These are phyloP conservation scores for Rhodeus uyekii DNA, from an alignment of 2,797 vertebrate species.

Conservation along the genomic window DNA sequence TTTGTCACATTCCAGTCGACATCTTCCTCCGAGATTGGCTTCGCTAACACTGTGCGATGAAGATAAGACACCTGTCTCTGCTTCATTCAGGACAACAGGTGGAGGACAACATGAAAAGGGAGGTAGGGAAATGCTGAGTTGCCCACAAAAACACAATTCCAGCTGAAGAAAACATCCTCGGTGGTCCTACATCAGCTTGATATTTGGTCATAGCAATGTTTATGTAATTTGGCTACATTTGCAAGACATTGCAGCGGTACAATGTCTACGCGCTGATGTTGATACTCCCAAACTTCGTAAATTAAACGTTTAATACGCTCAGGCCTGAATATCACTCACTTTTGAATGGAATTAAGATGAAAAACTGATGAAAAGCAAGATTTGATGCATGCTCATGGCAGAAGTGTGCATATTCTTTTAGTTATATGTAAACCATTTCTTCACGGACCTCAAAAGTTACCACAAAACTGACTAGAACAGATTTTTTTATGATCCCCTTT, in stretches of 20 bases:
- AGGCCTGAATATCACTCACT: background rate
- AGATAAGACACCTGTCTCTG: conserved; percentile 84
- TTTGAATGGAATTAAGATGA: background rate
- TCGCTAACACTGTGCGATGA: conserved; percentile 76
- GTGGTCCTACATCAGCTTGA: conserved; percentile 50
- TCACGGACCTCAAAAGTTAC: background rate
- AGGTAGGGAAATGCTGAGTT: conserved; percentile 69
- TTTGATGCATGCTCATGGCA: background rate
- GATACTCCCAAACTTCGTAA: too few species aligned
- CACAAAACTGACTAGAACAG: too few species aligned
- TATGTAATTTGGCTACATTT: conserved; percentile 33
- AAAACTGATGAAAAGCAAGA: too few species aligned
- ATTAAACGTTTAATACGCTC: too few species aligned
- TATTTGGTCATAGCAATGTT: conserved; percentile 62
- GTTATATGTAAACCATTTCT: background rate
- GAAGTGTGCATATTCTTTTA: background rate
- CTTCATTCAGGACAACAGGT: conserved; percentile 62
- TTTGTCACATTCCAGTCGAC: conserved; percentile 84
- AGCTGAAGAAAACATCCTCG: conserved; percentile 71
- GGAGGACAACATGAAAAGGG: conserved; percentile 55
- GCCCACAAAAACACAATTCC: conserved; percentile 70
- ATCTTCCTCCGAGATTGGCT: conserved; percentile 81
- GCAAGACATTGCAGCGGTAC: background rate
- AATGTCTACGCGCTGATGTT: background rate
- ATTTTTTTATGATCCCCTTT: background rate